Evolutionary conservation across 92 coral and sea anemone genomes (phyloP), one percentile per base, ranked within the genome.

Genomic region (Epizoanthus rinbou): DNA sequence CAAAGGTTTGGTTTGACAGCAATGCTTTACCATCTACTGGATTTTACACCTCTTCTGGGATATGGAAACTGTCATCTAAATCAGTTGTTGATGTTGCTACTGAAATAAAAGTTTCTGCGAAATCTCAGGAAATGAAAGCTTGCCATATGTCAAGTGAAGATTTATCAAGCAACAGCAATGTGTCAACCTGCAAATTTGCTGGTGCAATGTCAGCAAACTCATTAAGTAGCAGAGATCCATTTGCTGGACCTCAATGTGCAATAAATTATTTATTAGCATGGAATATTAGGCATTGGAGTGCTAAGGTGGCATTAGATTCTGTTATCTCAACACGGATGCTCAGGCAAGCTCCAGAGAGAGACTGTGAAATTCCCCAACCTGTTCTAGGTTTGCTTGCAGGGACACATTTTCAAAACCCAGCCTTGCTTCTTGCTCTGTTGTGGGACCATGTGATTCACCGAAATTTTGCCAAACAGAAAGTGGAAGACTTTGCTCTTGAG

Each of bases 41-140:
- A 31, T 87, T 96, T 53, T 96, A 92, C 93, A 86, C 91, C 9
- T 35, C 85, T 37, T 83, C 64, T 35, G 92, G 97, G 24, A 82
- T 96, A 31, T 96, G 98, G 97, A 93, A 91, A 71, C 82, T 96
- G 70, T 75, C 86, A 47, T 90, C 96, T 0, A 87, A 75, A 17
- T 66, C 94, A 23, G 80, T 92, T 25, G 83, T 84, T 47, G 98
- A 91, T 68, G 69, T 88, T 71, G 93, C 97, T 11, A 89, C 84
- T 65, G 75, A 63, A 31, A 87, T 92, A 59, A 81, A 81, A 60
- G 41, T 83, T 23, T 82, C 89, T 3, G 24, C 50, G 22, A 67
- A 75, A 5, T 67, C 41, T 41, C 28, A 24, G 16, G 65, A 79
- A 33, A 28, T 28, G 5, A 45, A 43, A 62, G 37, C 53, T 63